Percentiles rank a stretch among this genome's conserved stretches.
These are phyloP conservation scores for Rallus crepitans DNA, from an alignment of 2,797 vertebrate species.

Conservation along the genomic window DNA sequence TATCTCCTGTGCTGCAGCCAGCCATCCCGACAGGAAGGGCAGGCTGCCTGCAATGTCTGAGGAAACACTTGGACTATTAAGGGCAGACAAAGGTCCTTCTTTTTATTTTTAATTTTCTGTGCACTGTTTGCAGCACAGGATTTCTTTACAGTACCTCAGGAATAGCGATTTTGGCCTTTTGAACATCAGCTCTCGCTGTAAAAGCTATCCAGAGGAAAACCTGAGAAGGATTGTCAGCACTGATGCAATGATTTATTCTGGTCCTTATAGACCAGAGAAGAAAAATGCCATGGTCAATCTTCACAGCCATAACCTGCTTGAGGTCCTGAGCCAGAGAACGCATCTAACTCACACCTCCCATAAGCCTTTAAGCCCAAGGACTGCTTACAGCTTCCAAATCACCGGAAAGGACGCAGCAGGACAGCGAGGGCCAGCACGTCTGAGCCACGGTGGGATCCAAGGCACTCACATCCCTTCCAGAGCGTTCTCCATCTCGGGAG, in stretches of 20 bases:
- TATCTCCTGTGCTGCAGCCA: constrained; percentile 54
- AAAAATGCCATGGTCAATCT: rapidly evolving
- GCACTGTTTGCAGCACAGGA: not conserved
- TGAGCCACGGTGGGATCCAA: rapidly evolving
- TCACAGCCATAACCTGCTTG: not conserved
- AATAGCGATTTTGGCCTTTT: not conserved
- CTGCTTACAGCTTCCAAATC: not conserved
- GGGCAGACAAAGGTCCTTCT: constrained; percentile 24
- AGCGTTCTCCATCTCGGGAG: rapidly evolving
- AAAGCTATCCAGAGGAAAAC: not conserved
- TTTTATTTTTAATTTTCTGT: constrained; percentile 30
- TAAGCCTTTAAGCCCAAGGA: not conserved
- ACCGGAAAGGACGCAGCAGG: not conserved
- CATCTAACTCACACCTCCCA: not conserved
- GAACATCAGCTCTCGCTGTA: not conserved
- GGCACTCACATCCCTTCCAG: not conserved
- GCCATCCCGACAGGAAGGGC: constrained; percentile 14
- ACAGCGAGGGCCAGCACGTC: rapidly evolving
- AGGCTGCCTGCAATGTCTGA: constrained; percentile 14
- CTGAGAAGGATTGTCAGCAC: not conserved
- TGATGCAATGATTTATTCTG: not conserved
- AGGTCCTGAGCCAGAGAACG: not conserved
- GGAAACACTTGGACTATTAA: constrained; percentile 29
- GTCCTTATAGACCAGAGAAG: not conserved
- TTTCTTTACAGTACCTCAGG: not conserved